Evolutionary conservation across 2,888 invertebrate species (phyloP), one percentile per base, ranked within the genome.

Genomic region (Heliconius ethilla): DNA sequence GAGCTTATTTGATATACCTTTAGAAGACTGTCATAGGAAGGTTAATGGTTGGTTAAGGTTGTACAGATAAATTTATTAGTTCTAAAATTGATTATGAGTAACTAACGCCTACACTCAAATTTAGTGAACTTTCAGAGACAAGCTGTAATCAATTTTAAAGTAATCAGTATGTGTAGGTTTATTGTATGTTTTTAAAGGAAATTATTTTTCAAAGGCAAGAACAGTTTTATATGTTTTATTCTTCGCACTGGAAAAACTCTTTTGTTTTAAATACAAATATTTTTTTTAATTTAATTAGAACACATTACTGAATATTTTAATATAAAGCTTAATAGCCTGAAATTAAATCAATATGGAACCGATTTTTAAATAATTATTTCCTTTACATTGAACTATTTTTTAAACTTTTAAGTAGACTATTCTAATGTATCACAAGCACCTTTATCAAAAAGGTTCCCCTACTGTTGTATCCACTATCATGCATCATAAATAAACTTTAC

Each of bases 401-500:
- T 25, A 40, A 18, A n/a, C n/a, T 29, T 18, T 27, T 29, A 27
- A 18, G n/a, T 69, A 67, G 37, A 9, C 27, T 51, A 70, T 70
- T 55, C 51, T 78, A 75, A 78, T 27, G 55, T 65, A 69, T 37
- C 33, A 55, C 72, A 33, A 55, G 29, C 59, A 72, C 33, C 22
- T 59, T 59, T 55, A 72, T 59, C 33, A 33, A 72, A 59, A 59
- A 72, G n/a, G n/a, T 37, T 59, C 33, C 72, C 72, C 72, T 59
- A 55, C 59, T 59, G n/a, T 72, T 69, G 55, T 37, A 73, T 75
- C 51, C 69, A 76, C 72, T 72, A 75, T 76, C 72, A 65, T 29
- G 69, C 63, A 76, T 74, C 72, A 75, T 78, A 72, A 72, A 72
- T 72, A 72, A 72, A 72, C 59, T 59, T 72, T 59, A 59, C 33